These are phyloP conservation scores for Aproaerema taeniolella DNA, from an alignment of 2,888 invertebrate genomes.

Conservation along the genomic window DNA sequence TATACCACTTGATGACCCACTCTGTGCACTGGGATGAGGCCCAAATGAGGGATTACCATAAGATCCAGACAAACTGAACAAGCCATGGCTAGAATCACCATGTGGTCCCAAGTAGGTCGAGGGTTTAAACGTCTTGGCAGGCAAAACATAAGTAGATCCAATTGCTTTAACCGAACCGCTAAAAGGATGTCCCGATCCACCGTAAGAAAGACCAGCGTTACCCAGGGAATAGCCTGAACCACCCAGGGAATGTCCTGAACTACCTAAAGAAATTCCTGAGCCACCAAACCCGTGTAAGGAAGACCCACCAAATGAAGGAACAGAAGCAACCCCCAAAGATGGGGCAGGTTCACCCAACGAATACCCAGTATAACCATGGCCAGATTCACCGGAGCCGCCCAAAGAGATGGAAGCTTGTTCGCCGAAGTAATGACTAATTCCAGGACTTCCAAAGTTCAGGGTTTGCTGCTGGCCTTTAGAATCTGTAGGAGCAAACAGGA, in stretches of 20 bases:
- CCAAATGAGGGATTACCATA: constrained; percentile 46
- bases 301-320: constrained; percentile 9
- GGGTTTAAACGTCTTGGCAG: constrained; percentile 69
- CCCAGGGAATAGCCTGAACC: constrained; percentile 27
- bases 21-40: constrained; percentile 22
- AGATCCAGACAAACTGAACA: constrained; percentile 43
- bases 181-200: constrained; percentile 21
- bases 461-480: constrained; percentile 35
- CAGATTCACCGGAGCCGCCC: constrained; percentile 23
- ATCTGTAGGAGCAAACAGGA: constrained; percentile 54
- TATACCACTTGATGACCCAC: background rate
- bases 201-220: constrained; percentile 28
- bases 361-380: constrained; percentile 14
- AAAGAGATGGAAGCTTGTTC: constrained; percentile 24
- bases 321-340: constrained; percentile 16
- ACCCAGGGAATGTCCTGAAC: constrained; percentile 20
- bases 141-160: constrained; percentile 38
- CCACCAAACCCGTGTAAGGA: constrained; percentile 17
- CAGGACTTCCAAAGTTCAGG: constrained; percentile 38
- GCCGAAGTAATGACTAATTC: constrained; percentile 34
- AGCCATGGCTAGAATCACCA: constrained; percentile 46
- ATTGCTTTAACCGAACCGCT: constrained; percentile 18
- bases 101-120: constrained; percentile 63
- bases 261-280: constrained; percentile 13
- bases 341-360: constrained; percentile 17